phyloP scores from a whole-genome alignment of 2,797 vertebrate genomes.

The Sorex maritimensis region DNA sequence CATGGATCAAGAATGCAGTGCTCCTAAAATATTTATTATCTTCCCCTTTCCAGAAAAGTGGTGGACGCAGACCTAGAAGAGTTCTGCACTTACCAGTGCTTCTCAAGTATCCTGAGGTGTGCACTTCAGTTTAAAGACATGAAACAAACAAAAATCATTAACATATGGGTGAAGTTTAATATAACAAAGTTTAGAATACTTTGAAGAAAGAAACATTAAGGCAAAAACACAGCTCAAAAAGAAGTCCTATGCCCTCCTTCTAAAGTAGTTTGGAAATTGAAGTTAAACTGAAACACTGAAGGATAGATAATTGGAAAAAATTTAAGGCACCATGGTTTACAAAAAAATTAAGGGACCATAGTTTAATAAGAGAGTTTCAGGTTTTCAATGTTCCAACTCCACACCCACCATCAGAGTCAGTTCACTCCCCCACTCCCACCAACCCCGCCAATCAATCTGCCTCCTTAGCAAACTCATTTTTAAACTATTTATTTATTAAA shows the following conservation, averaged over 20 bases:
- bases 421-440: too few species aligned
- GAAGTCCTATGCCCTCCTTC: neutral
- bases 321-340: too few species aligned
- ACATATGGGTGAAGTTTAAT: neutral
- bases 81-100: neutral
- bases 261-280: conserved; percentile 10
- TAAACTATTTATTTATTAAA: neutral
- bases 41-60: neutral
- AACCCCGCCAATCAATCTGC: too few species aligned
- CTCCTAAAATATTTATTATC: neutral
- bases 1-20: too few species aligned
- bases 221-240: neutral
- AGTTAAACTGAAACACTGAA: neutral
- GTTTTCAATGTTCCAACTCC: too few species aligned
- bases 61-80: neutral
- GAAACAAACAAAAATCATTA: neutral
- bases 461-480: neutral
- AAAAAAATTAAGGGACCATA: too few species aligned
- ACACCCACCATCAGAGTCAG: too few species aligned
- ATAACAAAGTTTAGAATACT: neutral
- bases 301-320: neutral
- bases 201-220: neutral
- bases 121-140: neutral
- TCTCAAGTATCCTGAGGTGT: neutral
- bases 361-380: too few species aligned